A percentile compares a stretch with the other conserved stretches of the same genome.
Evolutionary conservation across 30 jellyfish, hydroid and myxozoan genomes (phyloP).

Genomic region (Chrysaora quinquecirrha): DNA sequence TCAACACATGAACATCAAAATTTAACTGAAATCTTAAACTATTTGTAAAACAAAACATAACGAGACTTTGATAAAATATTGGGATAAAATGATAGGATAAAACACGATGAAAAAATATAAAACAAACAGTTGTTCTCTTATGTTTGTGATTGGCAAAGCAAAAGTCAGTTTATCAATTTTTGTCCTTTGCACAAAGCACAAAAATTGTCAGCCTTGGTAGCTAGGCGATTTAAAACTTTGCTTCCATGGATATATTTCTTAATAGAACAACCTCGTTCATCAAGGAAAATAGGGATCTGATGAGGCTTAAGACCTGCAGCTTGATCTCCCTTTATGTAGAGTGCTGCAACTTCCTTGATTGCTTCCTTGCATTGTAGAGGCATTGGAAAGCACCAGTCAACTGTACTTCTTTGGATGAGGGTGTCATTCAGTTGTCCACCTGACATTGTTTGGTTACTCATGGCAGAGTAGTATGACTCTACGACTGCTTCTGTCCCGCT

Average conservation of each 20-base stretch:
- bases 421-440: slow-evolving; percentile 40
- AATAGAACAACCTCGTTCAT: not conserved
- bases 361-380: not conserved
- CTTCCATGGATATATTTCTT: not conserved
- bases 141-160: no score
- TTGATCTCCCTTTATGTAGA: slow-evolving; percentile 23
- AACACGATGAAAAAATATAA: no score
- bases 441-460: slow-evolving; percentile 12
- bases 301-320: slow-evolving; percentile 12
- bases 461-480: slow-evolving; percentile 26
- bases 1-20: no score
- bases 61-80: no score
- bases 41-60: no score
- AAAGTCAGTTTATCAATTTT: no score
- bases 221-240: slow-evolving; percentile 19
- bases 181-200: slow-evolving; percentile 7
- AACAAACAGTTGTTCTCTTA: no score
- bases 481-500: slow-evolving; percentile 48
- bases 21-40: no score
- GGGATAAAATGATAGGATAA: no score
- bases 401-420: no score
- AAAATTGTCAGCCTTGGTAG: slow-evolving; percentile 1
- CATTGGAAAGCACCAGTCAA: slow-evolving; percentile 40
- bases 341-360: slow-evolving; percentile 18
- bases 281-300: slow-evolving; percentile 15